A percentile compares a stretch with the other conserved stretches of the same genome.
phyloP scores from a whole-genome alignment of 1,140 invertebrate genomes.

The Ditylenchus dipsaci region DNA sequence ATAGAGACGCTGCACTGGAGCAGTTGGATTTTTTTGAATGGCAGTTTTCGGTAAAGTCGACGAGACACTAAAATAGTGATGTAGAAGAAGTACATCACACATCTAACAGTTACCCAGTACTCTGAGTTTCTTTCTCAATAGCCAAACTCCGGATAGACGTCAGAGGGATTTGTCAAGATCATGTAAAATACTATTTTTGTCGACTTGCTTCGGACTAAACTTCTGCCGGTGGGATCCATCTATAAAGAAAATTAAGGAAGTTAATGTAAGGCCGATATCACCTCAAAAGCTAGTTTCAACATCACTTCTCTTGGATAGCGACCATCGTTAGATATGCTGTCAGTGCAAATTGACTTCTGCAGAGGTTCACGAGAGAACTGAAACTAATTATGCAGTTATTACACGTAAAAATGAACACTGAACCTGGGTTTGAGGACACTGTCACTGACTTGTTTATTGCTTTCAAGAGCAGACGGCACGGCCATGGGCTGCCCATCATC shows the following conservation, averaged over 20 bases:
- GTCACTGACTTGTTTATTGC: not conserved
- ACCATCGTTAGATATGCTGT: slow-evolving; percentile 21
- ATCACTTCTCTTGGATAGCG: slow-evolving; percentile 18
- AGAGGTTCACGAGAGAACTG: slow-evolving; percentile 23
- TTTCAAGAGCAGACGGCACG: slow-evolving; percentile 17
- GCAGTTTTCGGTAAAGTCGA: too few species aligned
- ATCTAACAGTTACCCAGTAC: too few species aligned
- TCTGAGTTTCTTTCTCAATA: too few species aligned
- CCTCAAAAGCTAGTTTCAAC: slow-evolving; percentile 13
- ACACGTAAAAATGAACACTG: not conserved
- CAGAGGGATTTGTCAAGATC: too few species aligned
- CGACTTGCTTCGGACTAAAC: not conserved
- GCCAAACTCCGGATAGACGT: too few species aligned
- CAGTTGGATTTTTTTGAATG: not conserved
- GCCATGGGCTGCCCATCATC: slow-evolving; percentile 33
- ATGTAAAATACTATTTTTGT: too few species aligned
- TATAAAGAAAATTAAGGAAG: slow-evolving; percentile 7
- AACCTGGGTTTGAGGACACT: not conserved
- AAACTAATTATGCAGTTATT: too few species aligned
- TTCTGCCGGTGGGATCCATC: slow-evolving; percentile 1
- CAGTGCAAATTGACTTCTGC: not conserved
- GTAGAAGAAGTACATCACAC: too few species aligned
- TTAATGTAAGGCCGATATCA: not conserved
- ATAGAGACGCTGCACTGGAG: not conserved
- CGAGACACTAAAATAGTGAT: too few species aligned